Evolutionary conservation across 2,113 vertebrate genomes (phyloP), one percentile per base, ranked within the genome.

Genomic region (Vombatus ursinus): DNA sequence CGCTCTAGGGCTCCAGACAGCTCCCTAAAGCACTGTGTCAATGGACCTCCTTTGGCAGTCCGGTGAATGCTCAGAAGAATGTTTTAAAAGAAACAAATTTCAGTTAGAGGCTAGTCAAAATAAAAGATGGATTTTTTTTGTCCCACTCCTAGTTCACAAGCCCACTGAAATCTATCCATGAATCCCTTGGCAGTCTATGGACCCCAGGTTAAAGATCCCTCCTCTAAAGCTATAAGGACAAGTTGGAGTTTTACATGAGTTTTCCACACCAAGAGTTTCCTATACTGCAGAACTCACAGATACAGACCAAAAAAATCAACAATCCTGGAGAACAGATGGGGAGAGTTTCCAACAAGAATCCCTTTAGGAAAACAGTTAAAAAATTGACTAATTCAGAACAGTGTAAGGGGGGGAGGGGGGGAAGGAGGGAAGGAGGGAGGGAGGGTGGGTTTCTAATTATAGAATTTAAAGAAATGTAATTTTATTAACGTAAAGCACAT

Each of bases 301-400:
- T 44, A 84, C n/a, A 84, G 2, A 68, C 61, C 31, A 68, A 68
- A 68, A 44, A 44, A 84, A 44, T 84, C 5, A 84, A 84, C 14
- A 84, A 44, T 44, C 68, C 68, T 84, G 68, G 68, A 84, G 68
- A 84, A 84, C 68, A 84, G n/a, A 84, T 84, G 68, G 68, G 68
- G n/a, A 84, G 68, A 84, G n/a, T 84, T 84, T 44, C 68, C 68
- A 84, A 44, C 6, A 84, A 84, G 68, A 84, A 84, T 44, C n/a
- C 68, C n/a, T 84, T 84, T 77, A 77, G 68, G 68, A 77, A 84
- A 84, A 84, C 68, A 84, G 68, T 84, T 84, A 84, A 84, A 84
- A 84, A 44, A 19, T 68, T 16, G 16, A 84, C n/a, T 84, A 84
- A 84, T 84, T 84, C n/a, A 44, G 68, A 84, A 84, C 68, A 84